Evolutionary conservation across 2,888 invertebrate genomes (phyloP).

Genomic region (Julus scandinavius): DNA sequence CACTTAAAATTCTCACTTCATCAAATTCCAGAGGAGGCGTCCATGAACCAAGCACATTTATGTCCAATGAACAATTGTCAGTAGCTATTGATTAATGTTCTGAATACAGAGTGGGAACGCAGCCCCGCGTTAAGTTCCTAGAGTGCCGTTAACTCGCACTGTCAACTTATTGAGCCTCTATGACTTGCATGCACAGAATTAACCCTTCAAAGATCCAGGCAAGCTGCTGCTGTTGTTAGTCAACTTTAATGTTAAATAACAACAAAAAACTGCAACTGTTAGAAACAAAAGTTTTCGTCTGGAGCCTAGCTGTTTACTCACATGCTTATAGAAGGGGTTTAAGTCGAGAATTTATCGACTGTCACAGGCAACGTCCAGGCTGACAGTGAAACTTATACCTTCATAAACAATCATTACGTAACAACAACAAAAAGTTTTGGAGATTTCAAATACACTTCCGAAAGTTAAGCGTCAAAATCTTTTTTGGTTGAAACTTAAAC

Average conservation of each 20-base stretch:
- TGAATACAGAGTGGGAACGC: background rate
- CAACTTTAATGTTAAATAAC: slow-evolving; percentile 29
- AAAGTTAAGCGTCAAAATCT: background rate
- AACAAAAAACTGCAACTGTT: slow-evolving; percentile 10
- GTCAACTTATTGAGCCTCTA: slow-evolving; percentile 45
- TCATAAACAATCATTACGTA: background rate
- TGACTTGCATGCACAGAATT: slow-evolving; percentile 36
- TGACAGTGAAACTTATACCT: background rate
- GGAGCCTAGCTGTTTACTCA: slow-evolving; percentile 26
- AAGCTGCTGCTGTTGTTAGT: slow-evolving; percentile 30
- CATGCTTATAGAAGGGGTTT: slow-evolving; percentile 19
- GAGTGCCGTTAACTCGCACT: slow-evolving; percentile 46
- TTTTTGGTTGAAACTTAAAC: background rate
- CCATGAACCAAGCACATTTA: slow-evolving; percentile 46
- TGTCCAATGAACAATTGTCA: slow-evolving; percentile 45
- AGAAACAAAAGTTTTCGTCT: slow-evolving; percentile 11
- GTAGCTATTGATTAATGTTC: slow-evolving; percentile 46
- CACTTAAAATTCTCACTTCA: slow-evolving; percentile 46
- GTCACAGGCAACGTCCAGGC: background rate
- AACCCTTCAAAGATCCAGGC: slow-evolving; percentile 36
- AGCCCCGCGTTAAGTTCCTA: slow-evolving; percentile 32
- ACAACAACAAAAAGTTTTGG: background rate
- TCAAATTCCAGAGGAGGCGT: slow-evolving; percentile 44
- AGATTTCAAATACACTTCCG: background rate
- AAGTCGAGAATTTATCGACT: background rate